Evolutionary conservation across 2,797 vertebrate species (phyloP), one percentile per base, ranked within the genome.

Genomic region (Sparidentex hasta): DNA sequence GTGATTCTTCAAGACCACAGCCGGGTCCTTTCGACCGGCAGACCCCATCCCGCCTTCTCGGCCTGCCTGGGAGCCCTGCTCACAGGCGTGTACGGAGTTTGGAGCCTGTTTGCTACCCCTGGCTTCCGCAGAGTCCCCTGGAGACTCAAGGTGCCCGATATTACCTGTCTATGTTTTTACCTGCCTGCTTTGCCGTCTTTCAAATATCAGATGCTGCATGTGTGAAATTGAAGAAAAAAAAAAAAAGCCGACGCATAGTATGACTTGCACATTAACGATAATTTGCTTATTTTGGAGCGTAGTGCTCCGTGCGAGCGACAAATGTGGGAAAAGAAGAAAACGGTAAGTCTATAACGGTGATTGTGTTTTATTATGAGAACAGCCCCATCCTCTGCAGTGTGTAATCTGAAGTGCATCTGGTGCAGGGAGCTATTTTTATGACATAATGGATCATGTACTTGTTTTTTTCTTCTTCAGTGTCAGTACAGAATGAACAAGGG

Each of bases 101-200:
- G 95, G 95, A 92, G 87, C 57, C 58, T 95, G 76, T 96, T 96
- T 82, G 57, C 76, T 17, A 12, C 94, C 25, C 94, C 95, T 16
- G 95, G 94, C 17, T 94, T 95, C 71, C 88, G 91, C 16, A 95
- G 90, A 90, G 77, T 96, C 63, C 95, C 95, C 0, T 64, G 29
- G 56, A 89, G 51, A 20, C 94, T 96, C 8, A 95, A 94, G 95
- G 96, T 96, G 74, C 61, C 75, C 66, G 0, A 80, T 5, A 25
- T 16, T 18, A 13, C 1, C 2, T 65, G 50, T 50, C 44, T 41
- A 4, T 25, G 17, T 76, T 33, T 33, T 7, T 48, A 48, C 23
- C 43, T 61, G 20, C 11, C 0, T 71, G 57, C 62, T 86, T 80
- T 74, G 71, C 68, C 0, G 48, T 51, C 20, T 65, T 50, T 58